Conservation (phyloP, 2,797 vertebrate genomes). For the Cebuella pygmaea region DNA sequence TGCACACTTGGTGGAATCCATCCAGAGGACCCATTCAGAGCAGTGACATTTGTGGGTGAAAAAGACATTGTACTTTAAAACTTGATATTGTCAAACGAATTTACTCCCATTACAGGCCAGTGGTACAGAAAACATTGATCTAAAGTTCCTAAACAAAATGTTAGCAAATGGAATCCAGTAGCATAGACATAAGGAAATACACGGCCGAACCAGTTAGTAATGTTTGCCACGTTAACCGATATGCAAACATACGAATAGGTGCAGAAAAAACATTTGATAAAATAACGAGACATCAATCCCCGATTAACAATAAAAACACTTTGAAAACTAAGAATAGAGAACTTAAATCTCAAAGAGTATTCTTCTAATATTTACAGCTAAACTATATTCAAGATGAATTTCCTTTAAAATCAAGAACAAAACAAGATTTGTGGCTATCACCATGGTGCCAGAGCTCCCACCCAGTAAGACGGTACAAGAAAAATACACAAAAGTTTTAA, state of each 20-base stretch:
- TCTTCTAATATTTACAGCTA: not conserved
- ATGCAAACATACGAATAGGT: not conserved
- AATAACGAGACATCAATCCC: not conserved
- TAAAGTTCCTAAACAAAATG: not conserved
- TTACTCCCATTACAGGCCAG: not conserved
- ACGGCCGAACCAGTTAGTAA: not conserved
- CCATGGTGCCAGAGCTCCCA: not conserved
- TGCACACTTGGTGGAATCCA: not conserved
- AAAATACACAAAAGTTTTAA: constrained; percentile 11
- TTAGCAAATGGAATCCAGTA: not conserved
- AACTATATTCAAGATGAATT: not conserved
- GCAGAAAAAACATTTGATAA: not conserved
- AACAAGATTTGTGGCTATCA: not conserved
- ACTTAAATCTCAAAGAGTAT: not conserved
- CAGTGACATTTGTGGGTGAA: not conserved
- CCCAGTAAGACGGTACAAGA: not conserved
- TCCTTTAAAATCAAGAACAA: not conserved
- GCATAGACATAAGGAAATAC: not conserved
- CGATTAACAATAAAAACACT: constrained; percentile 5
- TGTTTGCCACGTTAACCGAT: not conserved
- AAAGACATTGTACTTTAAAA: not conserved
- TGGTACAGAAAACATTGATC: not conserved
- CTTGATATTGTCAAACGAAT: not conserved
- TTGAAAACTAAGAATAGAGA: not conserved
- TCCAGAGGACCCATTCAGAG: not conserved